Base-by-base conservation (phyloP, 64 coral and sea anemone species). In the Exaiptasia diaphana region DNA sequence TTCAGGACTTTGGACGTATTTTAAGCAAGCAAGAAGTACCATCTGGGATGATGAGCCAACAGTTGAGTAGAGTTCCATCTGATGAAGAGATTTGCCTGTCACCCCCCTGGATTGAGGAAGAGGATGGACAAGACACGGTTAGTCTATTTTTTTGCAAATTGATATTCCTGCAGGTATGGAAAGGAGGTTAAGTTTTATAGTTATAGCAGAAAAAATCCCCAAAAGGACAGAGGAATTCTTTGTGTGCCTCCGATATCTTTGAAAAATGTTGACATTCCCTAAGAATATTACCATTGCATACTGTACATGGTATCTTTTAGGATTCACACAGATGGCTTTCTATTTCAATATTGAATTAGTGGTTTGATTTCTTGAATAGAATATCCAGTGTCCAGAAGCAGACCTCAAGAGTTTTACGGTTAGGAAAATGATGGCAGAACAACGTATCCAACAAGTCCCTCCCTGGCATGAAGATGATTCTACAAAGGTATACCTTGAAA, bases 11-110 rank as follows among this genome's bases (percentile, higher is more conserved):
- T 91, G 90, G 93, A 20, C 71, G 64, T 62, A 88, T 88, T 12
- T 83, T 80, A 12, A 81, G 87, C 42, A 94, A 94, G 54, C 85
- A 89, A 55, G 91, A 89, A 67, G 70, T 88, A 11, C 85, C 80
- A n/a, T 94, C 91, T 63, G 93, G 93, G 7, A 76, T 80, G 11
- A 77, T 74, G 0, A 97, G 94, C 60, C 80, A 92, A 67, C 89
- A 91, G 28, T 53, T 97, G 4, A 97, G 94, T 59, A 68, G 94
- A 64, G 57, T 97, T 46, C 94, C 94, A 7, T 97, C 94, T 27
- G 89, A 97, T 81, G 94, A 97, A 73, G 79, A 97, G 17, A 56
- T 97, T 41, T 97, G 94, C 31, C 64, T 97, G 7, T 97, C 94
- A 25, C 94, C 94, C 18, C 94, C 94, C 32, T 97, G 80, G 75